Base-by-base conservation (phyloP, 2,797 vertebrate species). In the Phalanger gymnotis region DNA sequence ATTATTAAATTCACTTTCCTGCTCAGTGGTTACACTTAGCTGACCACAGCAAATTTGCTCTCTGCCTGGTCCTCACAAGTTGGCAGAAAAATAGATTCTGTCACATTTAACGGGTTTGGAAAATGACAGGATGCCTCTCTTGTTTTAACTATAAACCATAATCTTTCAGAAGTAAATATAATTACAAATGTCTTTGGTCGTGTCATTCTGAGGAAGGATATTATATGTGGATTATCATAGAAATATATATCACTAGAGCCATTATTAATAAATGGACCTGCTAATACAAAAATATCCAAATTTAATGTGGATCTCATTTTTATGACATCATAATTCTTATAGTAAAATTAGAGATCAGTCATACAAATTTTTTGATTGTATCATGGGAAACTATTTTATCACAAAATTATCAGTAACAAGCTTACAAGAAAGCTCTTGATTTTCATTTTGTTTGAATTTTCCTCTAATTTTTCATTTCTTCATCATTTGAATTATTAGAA, bases 1-100 rank as follows among this genome's bases (percentile, higher is more conserved):
- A 99, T 99, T 99, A 99, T 99, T 99, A 99, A 99, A 99, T 99
- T 99, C 99, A 99, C 99, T 99, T 99, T 99, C 99, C 99, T 99
- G 99, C 99, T 99, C 99, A 99, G 99, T 99, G 99, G 99, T 99
- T 99, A 99, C 99, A 99, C 99, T 99, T 99, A 99, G 99, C 99
- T 99, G 99, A 99, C 99, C 99, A 99, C 99, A 99, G 99, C 99
- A 99, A 99, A 99, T 99, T 99, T 99, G 99, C 99, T 99, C 99
- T 99, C 99, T 99, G 99, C 99, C 99, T 99, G 99, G 99, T 99
- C 99, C 99, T 99, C 99, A 99, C 99, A 99, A 99, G 99, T 99
- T 99, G 99, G 99, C 99, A 99, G 99, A 99, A 99, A 99, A 99
- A 99, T 99, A 99, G 99, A 99, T 99, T 99, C 99, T 99, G 99